Evolutionary conservation across 2,113 vertebrate species (phyloP).

Genomic region (Phrynosoma blainvillii): DNA sequence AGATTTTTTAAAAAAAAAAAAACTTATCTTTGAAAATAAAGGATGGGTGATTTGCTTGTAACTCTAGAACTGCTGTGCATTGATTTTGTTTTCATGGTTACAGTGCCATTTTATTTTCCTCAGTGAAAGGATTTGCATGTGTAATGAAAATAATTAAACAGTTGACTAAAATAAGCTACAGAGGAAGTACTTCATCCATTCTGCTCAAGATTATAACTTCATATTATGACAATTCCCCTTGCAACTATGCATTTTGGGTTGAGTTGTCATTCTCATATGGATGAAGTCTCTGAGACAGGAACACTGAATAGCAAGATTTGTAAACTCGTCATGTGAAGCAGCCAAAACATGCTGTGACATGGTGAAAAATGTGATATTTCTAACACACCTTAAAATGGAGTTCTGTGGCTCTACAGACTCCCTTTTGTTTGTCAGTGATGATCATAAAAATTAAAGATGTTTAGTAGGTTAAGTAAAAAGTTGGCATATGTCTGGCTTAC

Average conservation of each 20-base stretch:
- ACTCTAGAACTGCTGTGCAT: background rate
- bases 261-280: background rate
- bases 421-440: background rate
- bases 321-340: background rate
- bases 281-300: background rate
- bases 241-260: background rate
- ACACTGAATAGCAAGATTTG: background rate
- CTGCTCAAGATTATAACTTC: background rate
- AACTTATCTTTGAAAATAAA: background rate
- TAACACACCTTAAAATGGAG: background rate
- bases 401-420: background rate
- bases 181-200: background rate
- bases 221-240: background rate
- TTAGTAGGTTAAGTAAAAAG: background rate
- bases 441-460: background rate
- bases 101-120: background rate
- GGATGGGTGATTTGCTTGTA: background rate
- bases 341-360: background rate
- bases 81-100: background rate
- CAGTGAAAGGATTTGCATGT: background rate
- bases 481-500: background rate
- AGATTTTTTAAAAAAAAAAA: background rate
- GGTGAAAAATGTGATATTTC: background rate
- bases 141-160: constrained; percentile 10
- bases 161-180: background rate